phyloP scores from a whole-genome alignment of 2,113 vertebrate species.

The Garra rufa region DNA sequence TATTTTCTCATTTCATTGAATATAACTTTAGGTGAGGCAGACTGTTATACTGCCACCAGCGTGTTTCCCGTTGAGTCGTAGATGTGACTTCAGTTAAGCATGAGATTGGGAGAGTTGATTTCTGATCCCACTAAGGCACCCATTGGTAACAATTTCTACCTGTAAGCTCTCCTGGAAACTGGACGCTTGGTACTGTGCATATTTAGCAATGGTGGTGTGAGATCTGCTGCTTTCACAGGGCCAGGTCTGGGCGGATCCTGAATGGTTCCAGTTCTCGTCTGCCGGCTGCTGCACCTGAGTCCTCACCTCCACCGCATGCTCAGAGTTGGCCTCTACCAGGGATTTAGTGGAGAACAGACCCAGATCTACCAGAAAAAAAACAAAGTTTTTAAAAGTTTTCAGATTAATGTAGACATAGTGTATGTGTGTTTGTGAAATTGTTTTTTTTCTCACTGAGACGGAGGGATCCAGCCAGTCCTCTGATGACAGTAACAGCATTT shows the following conservation, averaged over 20 bases:
- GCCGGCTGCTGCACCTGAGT: slow-evolving; percentile 93
- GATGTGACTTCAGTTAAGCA: not conserved
- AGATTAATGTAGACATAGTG: no score
- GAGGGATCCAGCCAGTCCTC: slow-evolving; percentile 89
- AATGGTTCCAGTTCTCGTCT: slow-evolving; percentile 89
- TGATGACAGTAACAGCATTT: slow-evolving; percentile 91
- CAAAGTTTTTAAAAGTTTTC: no score
- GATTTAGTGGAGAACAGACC: slow-evolving; percentile 93
- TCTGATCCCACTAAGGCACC: not conserved
- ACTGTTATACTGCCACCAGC: not conserved
- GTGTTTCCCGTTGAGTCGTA: not conserved
- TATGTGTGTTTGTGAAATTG: slow-evolving; percentile 10
- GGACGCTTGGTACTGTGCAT: slow-evolving; percentile 91
- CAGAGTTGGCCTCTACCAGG: slow-evolving; percentile 87
- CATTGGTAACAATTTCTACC: slow-evolving; percentile 68
- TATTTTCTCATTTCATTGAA: not conserved
- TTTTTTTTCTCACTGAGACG: slow-evolving; percentile 82
- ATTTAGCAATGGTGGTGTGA: slow-evolving; percentile 92
- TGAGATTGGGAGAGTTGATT: not conserved
- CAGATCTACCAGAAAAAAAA: slow-evolving; percentile 73
- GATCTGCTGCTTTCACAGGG: slow-evolving; percentile 92
- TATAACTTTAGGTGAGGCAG: slow-evolving; percentile 10
- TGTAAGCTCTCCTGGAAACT: slow-evolving; percentile 91
- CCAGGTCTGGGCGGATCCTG: slow-evolving; percentile 83
- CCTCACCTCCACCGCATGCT: slow-evolving; percentile 89